Evolutionary conservation across 2,113 vertebrate genomes (phyloP).

Genomic region (Dicaeum eximium): DNA sequence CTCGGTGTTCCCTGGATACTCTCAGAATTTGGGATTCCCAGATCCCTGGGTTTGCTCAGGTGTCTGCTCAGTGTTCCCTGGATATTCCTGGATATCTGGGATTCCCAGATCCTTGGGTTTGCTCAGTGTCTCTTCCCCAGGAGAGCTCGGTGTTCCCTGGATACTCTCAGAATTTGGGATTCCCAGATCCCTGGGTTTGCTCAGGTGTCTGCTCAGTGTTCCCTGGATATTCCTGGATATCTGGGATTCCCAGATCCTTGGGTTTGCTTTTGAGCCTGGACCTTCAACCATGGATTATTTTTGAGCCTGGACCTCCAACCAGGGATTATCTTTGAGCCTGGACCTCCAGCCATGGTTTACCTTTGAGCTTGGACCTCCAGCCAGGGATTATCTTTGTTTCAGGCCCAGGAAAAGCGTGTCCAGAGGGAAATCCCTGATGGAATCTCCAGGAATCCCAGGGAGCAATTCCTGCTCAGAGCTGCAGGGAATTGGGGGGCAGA

Average conservation of each 20-base stretch:
- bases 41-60: not conserved
- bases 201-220: not conserved
- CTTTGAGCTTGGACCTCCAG: not conserved
- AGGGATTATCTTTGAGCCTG: too few species aligned
- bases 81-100: not conserved
- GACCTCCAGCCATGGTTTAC: too few species aligned
- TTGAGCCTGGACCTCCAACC: too few species aligned
- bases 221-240: too few species aligned
- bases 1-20: not conserved
- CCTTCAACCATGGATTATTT: too few species aligned
- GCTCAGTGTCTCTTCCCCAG: not conserved
- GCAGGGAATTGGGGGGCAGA: rapidly evolving
- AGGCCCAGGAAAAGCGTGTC: rapidly evolving
- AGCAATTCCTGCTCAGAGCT: not conserved
- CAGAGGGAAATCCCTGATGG: not conserved
- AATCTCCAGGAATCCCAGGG: not conserved
- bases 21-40: too few species aligned
- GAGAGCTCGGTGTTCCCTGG: not conserved
- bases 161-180: not conserved
- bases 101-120: not conserved
- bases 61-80: not conserved
- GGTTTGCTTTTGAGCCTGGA: too few species aligned
- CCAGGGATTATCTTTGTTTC: not conserved
- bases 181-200: not conserved
- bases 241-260: too few species aligned